These are phyloP conservation scores for Drosophila monieri DNA, from an alignment of 2,888 invertebrate genomes.

Conservation along the genomic window DNA sequence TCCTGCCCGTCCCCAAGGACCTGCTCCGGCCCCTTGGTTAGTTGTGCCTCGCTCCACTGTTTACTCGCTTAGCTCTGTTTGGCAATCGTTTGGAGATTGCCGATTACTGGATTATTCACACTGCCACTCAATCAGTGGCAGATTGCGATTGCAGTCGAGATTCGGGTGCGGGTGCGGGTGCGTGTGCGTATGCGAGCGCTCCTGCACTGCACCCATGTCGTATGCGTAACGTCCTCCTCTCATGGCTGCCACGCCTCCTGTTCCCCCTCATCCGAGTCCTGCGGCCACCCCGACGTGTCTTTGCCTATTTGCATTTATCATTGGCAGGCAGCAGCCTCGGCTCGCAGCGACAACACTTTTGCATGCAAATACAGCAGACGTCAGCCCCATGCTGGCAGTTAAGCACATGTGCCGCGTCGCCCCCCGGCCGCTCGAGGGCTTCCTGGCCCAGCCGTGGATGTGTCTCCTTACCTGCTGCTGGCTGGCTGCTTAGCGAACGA, in stretches of 20 bases:
- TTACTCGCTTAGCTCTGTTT: constrained; percentile 29
- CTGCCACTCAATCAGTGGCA: constrained; percentile 29
- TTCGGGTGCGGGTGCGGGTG: not conserved
- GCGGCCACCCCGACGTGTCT: constrained; percentile 21
- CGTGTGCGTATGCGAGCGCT: not conserved
- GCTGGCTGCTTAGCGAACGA: constrained; percentile 4
- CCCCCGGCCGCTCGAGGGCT: not conserved
- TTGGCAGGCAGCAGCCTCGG: constrained; percentile 38
- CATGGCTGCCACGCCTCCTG: not conserved
- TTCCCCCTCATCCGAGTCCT: not conserved
- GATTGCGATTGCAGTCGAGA: constrained; percentile 37
- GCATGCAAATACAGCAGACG: constrained; percentile 64
- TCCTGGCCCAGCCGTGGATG: constrained; percentile 20
- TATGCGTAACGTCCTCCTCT: constrained; percentile 26
- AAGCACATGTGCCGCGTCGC: constrained; percentile 47
- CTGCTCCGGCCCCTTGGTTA: not conserved
- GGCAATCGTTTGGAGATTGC: constrained; percentile 33
- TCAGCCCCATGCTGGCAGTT: constrained; percentile 42
- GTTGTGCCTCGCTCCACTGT: constrained; percentile 18
- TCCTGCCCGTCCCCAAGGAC: not conserved
- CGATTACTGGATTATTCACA: constrained; percentile 9
- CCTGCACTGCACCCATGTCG: constrained; percentile 20
- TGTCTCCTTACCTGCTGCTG: constrained; percentile 6
- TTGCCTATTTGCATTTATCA: constrained; percentile 60
- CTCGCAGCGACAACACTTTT: constrained; percentile 47